Percentiles rank a stretch among this genome's conserved stretches.
Conservation (phyloP, 1,140 invertebrate genomes). For the Grapholita molesta region DNA sequence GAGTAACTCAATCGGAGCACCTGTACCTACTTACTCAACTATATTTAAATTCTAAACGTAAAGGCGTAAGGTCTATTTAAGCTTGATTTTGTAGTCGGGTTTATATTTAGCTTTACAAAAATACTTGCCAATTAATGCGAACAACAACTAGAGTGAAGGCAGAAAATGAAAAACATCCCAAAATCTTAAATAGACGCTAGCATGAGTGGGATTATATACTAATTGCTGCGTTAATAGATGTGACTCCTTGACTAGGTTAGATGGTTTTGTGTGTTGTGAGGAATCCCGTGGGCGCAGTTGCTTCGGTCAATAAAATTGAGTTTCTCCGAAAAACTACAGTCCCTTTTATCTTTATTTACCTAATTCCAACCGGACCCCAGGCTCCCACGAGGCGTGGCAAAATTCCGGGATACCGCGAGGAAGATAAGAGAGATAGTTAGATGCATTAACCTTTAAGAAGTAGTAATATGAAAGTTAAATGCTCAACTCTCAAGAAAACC, state of each 20-base stretch:
- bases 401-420: too few species aligned
- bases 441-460: too few species aligned
- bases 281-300: background rate
- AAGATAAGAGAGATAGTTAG: too few species aligned
- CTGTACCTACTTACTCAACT: slow-evolving; percentile 21
- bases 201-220: slow-evolving; percentile 6
- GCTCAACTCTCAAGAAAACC: too few species aligned
- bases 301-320: background rate
- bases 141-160: background rate
- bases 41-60: background rate
- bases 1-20: slow-evolving; percentile 31
- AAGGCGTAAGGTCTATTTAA: background rate
- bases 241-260: background rate
- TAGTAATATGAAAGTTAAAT: too few species aligned
- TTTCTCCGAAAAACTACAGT: background rate
- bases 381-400: too few species aligned
- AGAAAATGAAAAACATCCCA: background rate
- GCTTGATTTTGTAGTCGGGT: background rate
- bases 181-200: background rate
- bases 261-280: background rate
- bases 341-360: too few species aligned
- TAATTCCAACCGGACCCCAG: too few species aligned
- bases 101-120: slow-evolving; percentile 44
- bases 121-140: slow-evolving; percentile 46
- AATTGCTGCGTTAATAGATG: background rate